Evolutionary conservation across 2,797 vertebrate genomes (phyloP), one percentile per base, ranked within the genome.

Genomic region (Picus viridis): DNA sequence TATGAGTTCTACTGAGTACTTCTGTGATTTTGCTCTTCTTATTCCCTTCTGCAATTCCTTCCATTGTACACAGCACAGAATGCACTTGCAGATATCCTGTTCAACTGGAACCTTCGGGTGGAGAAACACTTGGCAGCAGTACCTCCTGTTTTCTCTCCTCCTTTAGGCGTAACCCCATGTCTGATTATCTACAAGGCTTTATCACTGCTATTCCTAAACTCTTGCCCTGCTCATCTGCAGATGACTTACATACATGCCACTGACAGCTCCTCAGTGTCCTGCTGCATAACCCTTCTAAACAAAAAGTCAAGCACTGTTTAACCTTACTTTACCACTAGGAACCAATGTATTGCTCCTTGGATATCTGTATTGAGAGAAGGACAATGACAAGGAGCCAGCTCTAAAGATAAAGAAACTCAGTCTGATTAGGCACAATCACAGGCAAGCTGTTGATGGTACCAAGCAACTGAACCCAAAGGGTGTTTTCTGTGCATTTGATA

Each of bases 141-240:
- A 87, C 43, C 43, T 93, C 59, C 84, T 93, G 76, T 93, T 95
- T 93, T 92, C 89, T 87, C 88, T 89, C 78, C 86, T 96, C 71
- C 51, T 87, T 72, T 94, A 94, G 94, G 92, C 22, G 93, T 94
- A 83, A 93, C 63, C 95, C 39, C 79, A 83, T 36, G 73, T 70
- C 69, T 85, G 63, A 71, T 95, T 92, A 94, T 94, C 86, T 96
- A 72, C 75, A 92, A 87, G 72, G 27, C 43, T 91, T 94, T 89
- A 93, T 94, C 90, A 49, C 77, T 75, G 59, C 51, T 74, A 32
- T 91, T 95, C 91, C 51, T 95, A 61, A 91, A 90, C 34, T 83
- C 75, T 70, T 84, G 59, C 51, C 72, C 87, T 93, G 81, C 79
- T 95, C 84, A 77, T 77, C 84, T 91, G 73, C 65, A 84, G 81